Evolutionary conservation across 1,140 invertebrate species (phyloP).

Genomic region (Drosophila kikkawai): DNA sequence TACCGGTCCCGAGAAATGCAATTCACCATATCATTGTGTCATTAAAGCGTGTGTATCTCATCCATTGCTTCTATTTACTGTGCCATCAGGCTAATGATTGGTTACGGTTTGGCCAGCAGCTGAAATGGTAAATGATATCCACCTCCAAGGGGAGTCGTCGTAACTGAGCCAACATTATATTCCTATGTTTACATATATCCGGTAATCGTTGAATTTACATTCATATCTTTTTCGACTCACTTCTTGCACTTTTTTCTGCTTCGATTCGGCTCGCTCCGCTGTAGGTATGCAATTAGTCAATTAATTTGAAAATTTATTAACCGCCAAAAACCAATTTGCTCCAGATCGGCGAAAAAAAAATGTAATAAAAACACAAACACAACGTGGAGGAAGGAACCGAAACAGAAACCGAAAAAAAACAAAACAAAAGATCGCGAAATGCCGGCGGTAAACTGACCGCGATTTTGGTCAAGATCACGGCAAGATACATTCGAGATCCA

Average conservation of each 20-base stretch:
- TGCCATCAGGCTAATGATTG: slow-evolving; percentile 15
- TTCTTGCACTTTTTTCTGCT: slow-evolving; percentile 16
- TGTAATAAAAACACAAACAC: slow-evolving; percentile 43
- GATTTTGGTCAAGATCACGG: slow-evolving; percentile 36
- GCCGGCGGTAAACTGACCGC: slow-evolving; percentile 74
- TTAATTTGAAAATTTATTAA: slow-evolving; percentile 83
- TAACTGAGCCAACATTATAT: neutral
- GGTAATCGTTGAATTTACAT: slow-evolving; percentile 39
- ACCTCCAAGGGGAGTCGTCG: slow-evolving; percentile 31
- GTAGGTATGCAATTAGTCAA: slow-evolving; percentile 84
- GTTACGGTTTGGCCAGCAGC: slow-evolving; percentile 21
- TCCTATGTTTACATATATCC: slow-evolving; percentile 6
- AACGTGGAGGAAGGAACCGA: slow-evolving; percentile 7
- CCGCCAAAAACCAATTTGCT: slow-evolving; percentile 82
- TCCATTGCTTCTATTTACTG: slow-evolving; percentile 31
- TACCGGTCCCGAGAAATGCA: neutral
- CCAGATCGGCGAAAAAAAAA: slow-evolving; percentile 59
- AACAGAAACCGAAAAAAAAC: slow-evolving; percentile 1
- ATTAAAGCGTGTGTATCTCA: slow-evolving; percentile 25
- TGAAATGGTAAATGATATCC: slow-evolving; percentile 1
- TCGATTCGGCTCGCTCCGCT: slow-evolving; percentile 35
- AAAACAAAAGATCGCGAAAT: slow-evolving; percentile 49
- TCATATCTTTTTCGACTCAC: slow-evolving; percentile 18
- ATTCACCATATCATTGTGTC: slow-evolving; percentile 37
- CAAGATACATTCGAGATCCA: slow-evolving; percentile 39